Conservation (phyloP, 2,888 invertebrate species). For the Eubasilissa splendida region DNA sequence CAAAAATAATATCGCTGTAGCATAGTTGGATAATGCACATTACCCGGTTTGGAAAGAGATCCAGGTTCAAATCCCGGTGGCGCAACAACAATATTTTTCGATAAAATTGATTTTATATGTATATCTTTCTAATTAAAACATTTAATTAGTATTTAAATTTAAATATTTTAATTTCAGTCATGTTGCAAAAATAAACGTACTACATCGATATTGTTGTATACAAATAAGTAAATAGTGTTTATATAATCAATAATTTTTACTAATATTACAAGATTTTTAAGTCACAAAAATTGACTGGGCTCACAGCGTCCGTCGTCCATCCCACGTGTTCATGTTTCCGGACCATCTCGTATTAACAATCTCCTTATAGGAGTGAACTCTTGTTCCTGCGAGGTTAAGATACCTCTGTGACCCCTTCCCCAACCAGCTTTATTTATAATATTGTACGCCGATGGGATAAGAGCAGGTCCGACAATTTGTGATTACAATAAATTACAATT, state of each 20-base stretch:
- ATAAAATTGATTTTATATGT: neutral
- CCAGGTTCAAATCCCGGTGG: neutral
- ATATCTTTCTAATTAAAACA: neutral
- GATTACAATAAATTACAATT: conserved; percentile 52
- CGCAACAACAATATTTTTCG: neutral
- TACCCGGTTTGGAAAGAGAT: too few species aligned
- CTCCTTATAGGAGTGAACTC: conserved; percentile 54
- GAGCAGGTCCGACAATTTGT: conserved; percentile 50
- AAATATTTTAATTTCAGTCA: neutral
- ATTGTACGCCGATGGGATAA: conserved; percentile 43
- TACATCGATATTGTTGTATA: too few species aligned
- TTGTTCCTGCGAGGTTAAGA: conserved; percentile 45
- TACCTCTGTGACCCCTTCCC: conserved; percentile 50
- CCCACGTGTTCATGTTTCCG: conserved; percentile 49
- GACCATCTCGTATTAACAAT: conserved; percentile 51
- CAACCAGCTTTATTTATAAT: conserved; percentile 40
- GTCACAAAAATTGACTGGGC: neutral
- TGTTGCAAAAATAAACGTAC: too few species aligned
- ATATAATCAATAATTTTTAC: too few species aligned
- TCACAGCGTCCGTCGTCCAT: conserved; percentile 9
- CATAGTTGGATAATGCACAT: too few species aligned
- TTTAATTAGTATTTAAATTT: too few species aligned
- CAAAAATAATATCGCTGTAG: too few species aligned
- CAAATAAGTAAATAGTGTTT: too few species aligned
- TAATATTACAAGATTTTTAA: neutral